Evolutionary conservation across 2,113 vertebrate species (phyloP), one percentile per base, ranked within the genome.

Genomic region (Trematocara macrostoma): DNA sequence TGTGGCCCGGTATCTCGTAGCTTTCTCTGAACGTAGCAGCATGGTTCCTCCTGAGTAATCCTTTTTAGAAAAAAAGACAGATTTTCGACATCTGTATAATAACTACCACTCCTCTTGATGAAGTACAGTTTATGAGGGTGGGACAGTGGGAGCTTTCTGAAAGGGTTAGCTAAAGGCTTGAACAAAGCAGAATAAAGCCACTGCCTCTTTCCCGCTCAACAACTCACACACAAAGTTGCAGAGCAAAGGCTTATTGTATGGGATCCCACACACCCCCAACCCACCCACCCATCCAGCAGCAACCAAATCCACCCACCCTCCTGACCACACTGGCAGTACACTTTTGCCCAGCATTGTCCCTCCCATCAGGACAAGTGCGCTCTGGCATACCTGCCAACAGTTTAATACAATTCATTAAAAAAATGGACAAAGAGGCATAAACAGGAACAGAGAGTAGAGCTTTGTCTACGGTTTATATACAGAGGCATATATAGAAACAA

Each of bases 11-110:
- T 88, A 93, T 93, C 87, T 92, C 51, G 84, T 20, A 26, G 86
- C 18, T 89, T 55, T 93, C 61, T 92, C 89, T 86, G 88, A 88
- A 61, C 69, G 93, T 5, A 94, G 85, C 92, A 94, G 88, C 94
- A 94, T 95, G 92, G 47, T 79, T 80, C 82, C 88, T 94, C 83
- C 84, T 78, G 81, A 80, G 80, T 89, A 87, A 88, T 93, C 89
- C 92, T 90, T 61, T 79, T 84, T 81, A 74, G 78, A 61, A 56
- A 12, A 61, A 38, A n/a, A 64, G 16, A 52, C 79, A 47, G 42
- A 26, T 59, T 4, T 82, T 83, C 81, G 52, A 83, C 80, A 40
- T 52, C 18, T 20, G 9, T 84, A n/a, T 51, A 84, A 56, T 84
- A 86, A 69, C 71, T 42, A n/a, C 51, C 69, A 61, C 85, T 90